Conservation (phyloP, 2,113 vertebrate genomes). For the Ailuropoda melanoleuca region DNA sequence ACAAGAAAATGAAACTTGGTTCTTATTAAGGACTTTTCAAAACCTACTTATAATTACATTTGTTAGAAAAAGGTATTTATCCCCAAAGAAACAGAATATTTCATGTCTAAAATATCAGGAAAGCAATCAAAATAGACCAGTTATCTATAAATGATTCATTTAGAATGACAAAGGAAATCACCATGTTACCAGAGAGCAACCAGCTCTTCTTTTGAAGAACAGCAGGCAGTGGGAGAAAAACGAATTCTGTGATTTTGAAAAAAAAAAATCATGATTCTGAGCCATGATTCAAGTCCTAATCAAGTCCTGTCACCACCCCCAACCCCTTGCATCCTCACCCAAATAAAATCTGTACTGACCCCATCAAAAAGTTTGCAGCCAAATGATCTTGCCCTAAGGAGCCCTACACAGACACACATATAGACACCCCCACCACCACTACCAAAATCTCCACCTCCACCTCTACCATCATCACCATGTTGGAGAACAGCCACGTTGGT, state of each 20-base stretch:
- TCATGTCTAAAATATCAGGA: background rate
- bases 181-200: slow-evolving; percentile 12
- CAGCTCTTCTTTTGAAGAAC: slow-evolving; percentile 53
- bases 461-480: background rate
- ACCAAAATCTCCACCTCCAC: background rate
- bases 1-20: background rate
- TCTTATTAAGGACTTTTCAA: background rate
- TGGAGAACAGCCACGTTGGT: background rate
- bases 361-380: background rate
- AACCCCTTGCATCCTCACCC: background rate
- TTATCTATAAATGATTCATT: slow-evolving; percentile 24
- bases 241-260: slow-evolving; percentile 20
- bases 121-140: background rate
- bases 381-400: slow-evolving; percentile 15
- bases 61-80: background rate
- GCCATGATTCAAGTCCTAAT: background rate
- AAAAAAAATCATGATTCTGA: background rate
- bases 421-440: background rate
- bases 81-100: background rate
- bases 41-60: background rate
- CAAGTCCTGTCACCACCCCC: background rate
- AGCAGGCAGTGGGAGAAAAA: background rate
- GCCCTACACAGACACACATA: background rate
- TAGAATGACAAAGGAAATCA: slow-evolving; percentile 14
- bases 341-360: background rate